Evolutionary conservation across 2,888 invertebrate genomes (phyloP).

Genomic region (Rhagium mordax): DNA sequence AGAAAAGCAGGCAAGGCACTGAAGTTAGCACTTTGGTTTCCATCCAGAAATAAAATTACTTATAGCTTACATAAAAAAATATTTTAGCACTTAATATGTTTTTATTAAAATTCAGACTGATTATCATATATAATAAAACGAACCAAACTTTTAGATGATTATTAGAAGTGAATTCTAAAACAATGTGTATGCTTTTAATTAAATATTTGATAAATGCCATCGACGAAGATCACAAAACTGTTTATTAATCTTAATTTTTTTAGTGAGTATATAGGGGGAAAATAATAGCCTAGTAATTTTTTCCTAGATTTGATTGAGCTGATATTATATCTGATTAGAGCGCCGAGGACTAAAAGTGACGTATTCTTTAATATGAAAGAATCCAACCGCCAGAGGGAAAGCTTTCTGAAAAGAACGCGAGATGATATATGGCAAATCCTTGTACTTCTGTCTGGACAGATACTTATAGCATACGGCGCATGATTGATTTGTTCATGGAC

Average conservation of each 20-base stretch:
- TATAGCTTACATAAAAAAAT: too few relatives aligned
- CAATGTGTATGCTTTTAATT: too few relatives aligned
- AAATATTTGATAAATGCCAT: too few relatives aligned
- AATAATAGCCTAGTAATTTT: conserved; percentile 3
- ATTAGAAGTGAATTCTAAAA: too few relatives aligned
- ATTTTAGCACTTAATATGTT: too few relatives aligned
- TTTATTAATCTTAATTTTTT: background rate
- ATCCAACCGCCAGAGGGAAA: conserved; percentile 27
- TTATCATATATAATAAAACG: too few relatives aligned
- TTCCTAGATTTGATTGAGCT: conserved; percentile 16
- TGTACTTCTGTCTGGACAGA: conserved; percentile 40
- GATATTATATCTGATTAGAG: conserved; percentile 22
- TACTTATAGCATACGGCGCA: conserved; percentile 58
- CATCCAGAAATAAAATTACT: too few relatives aligned
- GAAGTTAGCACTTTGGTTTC: too few relatives aligned
- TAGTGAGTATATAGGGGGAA: background rate
- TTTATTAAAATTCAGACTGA: too few relatives aligned
- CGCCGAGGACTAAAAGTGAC: conserved; percentile 12
- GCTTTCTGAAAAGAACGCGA: conserved; percentile 40
- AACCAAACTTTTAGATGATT: too few relatives aligned
- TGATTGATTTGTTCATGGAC: conserved; percentile 66
- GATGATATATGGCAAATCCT: conserved; percentile 45
- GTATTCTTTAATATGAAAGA: conserved; percentile 36
- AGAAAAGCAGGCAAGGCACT: too few relatives aligned
- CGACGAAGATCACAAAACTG: too few relatives aligned